Conservation (phyloP, 2,113 vertebrate genomes). For the Trachemys scripta region DNA sequence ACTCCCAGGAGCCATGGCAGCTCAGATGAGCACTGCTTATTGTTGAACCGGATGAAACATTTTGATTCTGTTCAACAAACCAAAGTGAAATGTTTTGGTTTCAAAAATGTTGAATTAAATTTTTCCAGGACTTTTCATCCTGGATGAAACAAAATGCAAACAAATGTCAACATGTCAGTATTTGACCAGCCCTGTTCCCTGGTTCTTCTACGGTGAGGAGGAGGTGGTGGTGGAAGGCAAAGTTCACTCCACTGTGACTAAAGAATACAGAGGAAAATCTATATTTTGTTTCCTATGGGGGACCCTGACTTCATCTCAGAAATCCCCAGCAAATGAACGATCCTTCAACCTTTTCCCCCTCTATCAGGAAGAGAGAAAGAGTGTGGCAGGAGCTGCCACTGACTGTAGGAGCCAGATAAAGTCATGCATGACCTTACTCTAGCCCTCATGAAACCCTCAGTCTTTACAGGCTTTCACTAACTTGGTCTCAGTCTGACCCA, state of each 20-base stretch:
- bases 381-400: background rate
- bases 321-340: background rate
- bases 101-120: background rate
- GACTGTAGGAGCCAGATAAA: background rate
- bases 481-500: background rate
- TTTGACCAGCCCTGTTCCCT: background rate
- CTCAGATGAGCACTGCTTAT: too few relatives aligned
- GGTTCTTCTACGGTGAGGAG: background rate
- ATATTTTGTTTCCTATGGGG: background rate
- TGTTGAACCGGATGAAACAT: too few relatives aligned
- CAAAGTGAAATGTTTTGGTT: too few relatives aligned
- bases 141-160: background rate
- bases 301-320: background rate
- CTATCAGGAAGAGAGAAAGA: background rate
- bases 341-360: background rate
- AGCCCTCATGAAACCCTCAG: background rate
- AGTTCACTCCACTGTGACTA: background rate
- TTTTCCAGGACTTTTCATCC: background rate
- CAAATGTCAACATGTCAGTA: background rate
- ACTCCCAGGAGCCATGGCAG: too few relatives aligned
- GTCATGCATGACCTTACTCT: background rate
- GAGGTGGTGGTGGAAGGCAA: background rate
- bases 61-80: too few relatives aligned
- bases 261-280: background rate
- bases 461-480: background rate